Conservation (phyloP, 2,888 invertebrate species). For the Cataglyphis rosenhaueri region DNA sequence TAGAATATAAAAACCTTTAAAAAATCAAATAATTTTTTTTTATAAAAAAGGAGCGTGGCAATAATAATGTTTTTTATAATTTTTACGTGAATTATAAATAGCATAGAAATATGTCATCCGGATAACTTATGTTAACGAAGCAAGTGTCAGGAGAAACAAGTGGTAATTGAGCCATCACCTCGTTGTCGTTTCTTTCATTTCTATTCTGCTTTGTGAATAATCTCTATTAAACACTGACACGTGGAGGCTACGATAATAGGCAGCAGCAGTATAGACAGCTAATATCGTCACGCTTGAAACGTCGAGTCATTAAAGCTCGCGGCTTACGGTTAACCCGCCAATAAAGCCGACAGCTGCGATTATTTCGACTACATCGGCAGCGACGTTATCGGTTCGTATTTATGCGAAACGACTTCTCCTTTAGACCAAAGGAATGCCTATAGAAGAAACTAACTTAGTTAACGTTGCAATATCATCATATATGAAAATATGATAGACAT, state of each 20-base stretch:
- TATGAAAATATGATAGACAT: constrained; percentile 6
- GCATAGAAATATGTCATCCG: not conserved
- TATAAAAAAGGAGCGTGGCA: too few relatives aligned
- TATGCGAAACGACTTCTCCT: constrained; percentile 33
- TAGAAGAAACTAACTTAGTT: constrained; percentile 14
- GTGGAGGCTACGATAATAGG: constrained; percentile 61
- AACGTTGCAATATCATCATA: not conserved
- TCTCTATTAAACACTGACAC: constrained; percentile 45
- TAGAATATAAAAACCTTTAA: too few relatives aligned
- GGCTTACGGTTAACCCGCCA: constrained; percentile 70
- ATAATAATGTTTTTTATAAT: not conserved
- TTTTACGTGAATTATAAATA: not conserved
- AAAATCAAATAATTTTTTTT: too few relatives aligned
- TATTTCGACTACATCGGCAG: constrained; percentile 53
- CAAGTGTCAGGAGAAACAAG: not conserved
- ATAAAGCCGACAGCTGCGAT: constrained; percentile 68
- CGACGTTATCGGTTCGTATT: constrained; percentile 56
- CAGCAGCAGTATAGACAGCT: constrained; percentile 66
- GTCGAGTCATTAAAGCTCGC: constrained; percentile 69
- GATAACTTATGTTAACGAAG: not conserved
- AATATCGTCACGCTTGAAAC: constrained; percentile 65
- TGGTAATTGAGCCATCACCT: not conserved
- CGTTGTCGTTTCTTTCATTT: constrained; percentile 29
- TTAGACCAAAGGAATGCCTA: constrained; percentile 34
- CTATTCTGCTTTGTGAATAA: constrained; percentile 46